These are phyloP conservation scores for Helogale parvula DNA, from an alignment of 2,113 vertebrate species.

Conservation along the genomic window DNA sequence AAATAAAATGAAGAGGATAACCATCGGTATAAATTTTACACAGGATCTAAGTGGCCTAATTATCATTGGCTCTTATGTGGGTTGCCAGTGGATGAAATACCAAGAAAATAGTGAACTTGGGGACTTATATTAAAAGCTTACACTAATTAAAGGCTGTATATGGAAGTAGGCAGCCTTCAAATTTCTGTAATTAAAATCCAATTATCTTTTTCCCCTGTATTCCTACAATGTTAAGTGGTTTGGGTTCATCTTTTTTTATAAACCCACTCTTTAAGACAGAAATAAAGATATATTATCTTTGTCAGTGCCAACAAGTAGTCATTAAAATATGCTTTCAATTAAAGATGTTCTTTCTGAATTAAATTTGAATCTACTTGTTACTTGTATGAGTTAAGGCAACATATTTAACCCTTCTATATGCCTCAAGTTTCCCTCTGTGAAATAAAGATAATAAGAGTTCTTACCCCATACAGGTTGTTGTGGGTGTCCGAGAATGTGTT, in stretches of 20 bases:
- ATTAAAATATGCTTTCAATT: neutral
- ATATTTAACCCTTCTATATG: neutral
- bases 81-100: neutral
- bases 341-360: neutral
- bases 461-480: neutral
- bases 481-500: neutral
- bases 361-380: neutral
- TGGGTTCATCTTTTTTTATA: neutral
- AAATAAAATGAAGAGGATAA: neutral
- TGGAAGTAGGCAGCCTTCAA: neutral
- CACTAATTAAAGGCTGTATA: neutral
- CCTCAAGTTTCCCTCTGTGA: neutral
- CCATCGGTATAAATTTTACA: neutral
- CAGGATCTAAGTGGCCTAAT: neutral
- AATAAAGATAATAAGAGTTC: slow-evolving; percentile 1
- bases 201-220: neutral
- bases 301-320: neutral
- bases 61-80: neutral
- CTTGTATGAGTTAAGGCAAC: neutral
- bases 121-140: slow-evolving; percentile 27
- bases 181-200: slow-evolving; percentile 40
- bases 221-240: neutral
- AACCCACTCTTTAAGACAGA: neutral
- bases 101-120: neutral
- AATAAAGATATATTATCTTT: slow-evolving; percentile 21